Percentiles rank a stretch among this genome's conserved stretches.
phyloP scores from a whole-genome alignment of 1,140 invertebrate genomes.

The Popillia japonica region DNA sequence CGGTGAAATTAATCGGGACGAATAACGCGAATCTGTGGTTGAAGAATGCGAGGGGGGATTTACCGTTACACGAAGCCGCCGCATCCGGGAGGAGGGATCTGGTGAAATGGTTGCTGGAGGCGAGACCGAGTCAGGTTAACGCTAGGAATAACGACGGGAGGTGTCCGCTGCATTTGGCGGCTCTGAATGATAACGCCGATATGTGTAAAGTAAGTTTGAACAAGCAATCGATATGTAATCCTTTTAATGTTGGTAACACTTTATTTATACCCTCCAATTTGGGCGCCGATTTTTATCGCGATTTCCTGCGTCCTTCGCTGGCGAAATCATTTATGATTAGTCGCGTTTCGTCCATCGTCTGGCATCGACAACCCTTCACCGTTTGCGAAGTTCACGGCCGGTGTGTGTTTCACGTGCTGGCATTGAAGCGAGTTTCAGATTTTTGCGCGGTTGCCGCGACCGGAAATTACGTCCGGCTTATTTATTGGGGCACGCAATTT shows the following conservation, averaged over 20 bases:
- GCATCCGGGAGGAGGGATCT: conserved; percentile 88
- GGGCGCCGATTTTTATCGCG: neutral
- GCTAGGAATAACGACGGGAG: conserved; percentile 91
- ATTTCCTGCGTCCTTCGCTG: neutral
- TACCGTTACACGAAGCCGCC: conserved; percentile 94
- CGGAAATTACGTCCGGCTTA: conserved; percentile 1
- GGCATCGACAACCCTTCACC: neutral
- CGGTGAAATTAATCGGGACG: conserved; percentile 77
- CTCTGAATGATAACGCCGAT: conserved; percentile 92
- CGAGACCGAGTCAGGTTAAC: conserved; percentile 85
- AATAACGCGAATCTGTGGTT: conserved; percentile 91
- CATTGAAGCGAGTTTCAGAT: neutral
- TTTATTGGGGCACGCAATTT: conserved; percentile 1
- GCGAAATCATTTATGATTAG: conserved; percentile 8
- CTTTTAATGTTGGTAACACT: neutral
- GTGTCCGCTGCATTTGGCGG: conserved; percentile 92
- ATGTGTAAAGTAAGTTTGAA: conserved; percentile 84
- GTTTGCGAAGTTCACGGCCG: conserved; percentile 2
- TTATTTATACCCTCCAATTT: conserved; percentile 8
- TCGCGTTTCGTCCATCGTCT: neutral
- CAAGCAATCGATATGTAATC: neutral
- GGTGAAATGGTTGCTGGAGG: conserved; percentile 84
- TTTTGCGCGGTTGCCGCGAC: neutral
- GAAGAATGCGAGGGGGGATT: conserved; percentile 89
- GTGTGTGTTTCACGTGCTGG: neutral